These are phyloP conservation scores for Daktulosphaira vitifoliae DNA, from an alignment of 1,140 invertebrate species.

Conservation along the genomic window DNA sequence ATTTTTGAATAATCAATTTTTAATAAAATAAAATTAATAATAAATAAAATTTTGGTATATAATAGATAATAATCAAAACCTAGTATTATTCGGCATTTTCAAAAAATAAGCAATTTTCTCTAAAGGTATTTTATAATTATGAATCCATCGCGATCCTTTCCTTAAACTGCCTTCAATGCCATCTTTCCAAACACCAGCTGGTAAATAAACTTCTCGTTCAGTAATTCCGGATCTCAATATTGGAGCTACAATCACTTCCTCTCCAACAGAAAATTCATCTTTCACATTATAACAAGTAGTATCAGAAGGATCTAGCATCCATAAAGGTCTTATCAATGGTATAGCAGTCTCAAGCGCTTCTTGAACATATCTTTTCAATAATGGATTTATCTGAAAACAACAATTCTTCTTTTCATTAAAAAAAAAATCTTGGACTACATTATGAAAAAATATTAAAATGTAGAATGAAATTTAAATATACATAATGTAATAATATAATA, in stretches of 20 bases:
- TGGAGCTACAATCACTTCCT: constrained; percentile 85
- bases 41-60: too few species aligned
- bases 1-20: too few species aligned
- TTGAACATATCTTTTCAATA: constrained; percentile 64
- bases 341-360: constrained; percentile 67
- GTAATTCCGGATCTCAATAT: constrained; percentile 60
- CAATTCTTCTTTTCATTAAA: too few species aligned
- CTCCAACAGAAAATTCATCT: constrained; percentile 85
- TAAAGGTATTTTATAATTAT: constrained; percentile 69
- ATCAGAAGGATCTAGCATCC: constrained; percentile 83
- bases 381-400: constrained; percentile 56
- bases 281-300: constrained; percentile 63
- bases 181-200: constrained; percentile 80
- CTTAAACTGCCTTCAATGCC: constrained; percentile 73
- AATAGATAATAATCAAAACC: too few species aligned
- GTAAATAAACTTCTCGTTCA: constrained; percentile 66
- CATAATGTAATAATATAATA: too few species aligned
- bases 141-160: constrained; percentile 81
- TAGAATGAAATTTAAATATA: too few species aligned
- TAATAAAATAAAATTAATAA: too few species aligned
- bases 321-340: constrained; percentile 79
- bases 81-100: constrained; percentile 72
- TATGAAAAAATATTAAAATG: too few species aligned
- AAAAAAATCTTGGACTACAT: too few species aligned
- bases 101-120: constrained; percentile 76